Percentiles rank a stretch among this genome's conserved stretches.
Evolutionary conservation across 2,797 vertebrate species (phyloP).

Genomic region (Petrocephalus schoutedeni): DNA sequence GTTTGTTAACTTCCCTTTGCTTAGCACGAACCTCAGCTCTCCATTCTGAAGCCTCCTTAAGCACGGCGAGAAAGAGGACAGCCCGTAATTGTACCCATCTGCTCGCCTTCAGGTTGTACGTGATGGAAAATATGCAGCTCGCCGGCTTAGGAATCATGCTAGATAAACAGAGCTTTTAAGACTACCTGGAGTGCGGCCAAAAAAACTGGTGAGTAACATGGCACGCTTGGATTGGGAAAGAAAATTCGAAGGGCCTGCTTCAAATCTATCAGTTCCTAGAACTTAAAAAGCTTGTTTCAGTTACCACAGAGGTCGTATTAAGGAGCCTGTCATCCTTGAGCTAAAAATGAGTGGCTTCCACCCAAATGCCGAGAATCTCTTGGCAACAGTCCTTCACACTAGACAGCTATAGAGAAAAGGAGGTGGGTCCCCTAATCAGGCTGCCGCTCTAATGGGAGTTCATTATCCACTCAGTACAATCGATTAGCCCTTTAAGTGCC

Average conservation of each 20-base stretch:
- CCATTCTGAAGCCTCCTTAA: not conserved
- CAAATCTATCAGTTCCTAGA: not conserved
- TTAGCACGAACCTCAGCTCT: not conserved
- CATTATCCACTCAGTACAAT: not conserved
- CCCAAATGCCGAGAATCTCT: not conserved
- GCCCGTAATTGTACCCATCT: not conserved
- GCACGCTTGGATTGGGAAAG: not conserved
- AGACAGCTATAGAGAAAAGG: not conserved
- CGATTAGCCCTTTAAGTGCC: not conserved
- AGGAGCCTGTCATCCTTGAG: not conserved
- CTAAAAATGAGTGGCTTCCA: not conserved
- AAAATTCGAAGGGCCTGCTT: not conserved
- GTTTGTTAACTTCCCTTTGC: not conserved
- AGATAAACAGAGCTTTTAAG: not conserved
- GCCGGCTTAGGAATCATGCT: not conserved
- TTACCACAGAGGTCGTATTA: not conserved
- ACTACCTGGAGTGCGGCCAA: not conserved
- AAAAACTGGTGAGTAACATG: not conserved
- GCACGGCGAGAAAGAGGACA: not conserved
- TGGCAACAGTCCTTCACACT: not conserved
- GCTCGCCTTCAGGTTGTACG: not conserved
- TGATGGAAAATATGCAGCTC: conserved; percentile 16
- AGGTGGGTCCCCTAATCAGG: not conserved
- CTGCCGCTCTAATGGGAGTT: not conserved
- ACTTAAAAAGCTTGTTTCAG: not conserved